Conservation (phyloP, 2,888 invertebrate species). For the Noctua janthe region DNA sequence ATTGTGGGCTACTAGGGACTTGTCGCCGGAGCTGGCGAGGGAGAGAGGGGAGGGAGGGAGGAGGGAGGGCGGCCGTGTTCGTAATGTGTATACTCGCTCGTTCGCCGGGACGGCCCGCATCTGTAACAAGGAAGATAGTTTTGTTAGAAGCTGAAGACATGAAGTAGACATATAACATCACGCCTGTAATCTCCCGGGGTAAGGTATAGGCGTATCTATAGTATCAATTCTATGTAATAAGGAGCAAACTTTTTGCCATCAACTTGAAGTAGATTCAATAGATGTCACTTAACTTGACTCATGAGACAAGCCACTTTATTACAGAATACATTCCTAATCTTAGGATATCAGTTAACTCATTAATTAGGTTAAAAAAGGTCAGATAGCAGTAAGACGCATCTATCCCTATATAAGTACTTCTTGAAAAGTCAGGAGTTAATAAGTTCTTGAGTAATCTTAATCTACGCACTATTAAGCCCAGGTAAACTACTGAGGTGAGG, state of each 20-base stretch:
- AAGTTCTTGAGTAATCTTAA: not conserved
- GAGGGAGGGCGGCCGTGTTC: conserved; percentile 93
- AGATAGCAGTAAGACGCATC: not conserved
- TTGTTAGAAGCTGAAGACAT: not conserved
- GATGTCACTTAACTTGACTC: not conserved
- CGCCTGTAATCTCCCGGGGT: not conserved
- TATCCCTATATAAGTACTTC: not conserved
- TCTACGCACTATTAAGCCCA: not conserved
- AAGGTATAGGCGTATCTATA: not conserved
- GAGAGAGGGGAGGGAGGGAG: conserved; percentile 87
- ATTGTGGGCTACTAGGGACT: conserved; percentile 78
- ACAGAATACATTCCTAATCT: not conserved
- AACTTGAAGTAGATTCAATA: not conserved
- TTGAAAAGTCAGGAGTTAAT: not conserved
- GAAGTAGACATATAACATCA: not conserved
- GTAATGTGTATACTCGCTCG: conserved; percentile 95
- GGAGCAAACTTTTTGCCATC: not conserved
- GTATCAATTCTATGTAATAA: not conserved
- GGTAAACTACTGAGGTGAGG: not conserved
- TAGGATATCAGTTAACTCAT: conserved; percentile 4
- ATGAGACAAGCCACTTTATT: not conserved
- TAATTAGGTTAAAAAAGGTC: not conserved
- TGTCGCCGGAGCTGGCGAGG: conserved; percentile 87
- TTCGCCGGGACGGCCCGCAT: conserved; percentile 93
- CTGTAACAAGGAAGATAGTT: conserved; percentile 76